These are phyloP conservation scores for Heterohyrax brucei DNA, from an alignment of 2,797 vertebrate genomes.

Conservation along the genomic window DNA sequence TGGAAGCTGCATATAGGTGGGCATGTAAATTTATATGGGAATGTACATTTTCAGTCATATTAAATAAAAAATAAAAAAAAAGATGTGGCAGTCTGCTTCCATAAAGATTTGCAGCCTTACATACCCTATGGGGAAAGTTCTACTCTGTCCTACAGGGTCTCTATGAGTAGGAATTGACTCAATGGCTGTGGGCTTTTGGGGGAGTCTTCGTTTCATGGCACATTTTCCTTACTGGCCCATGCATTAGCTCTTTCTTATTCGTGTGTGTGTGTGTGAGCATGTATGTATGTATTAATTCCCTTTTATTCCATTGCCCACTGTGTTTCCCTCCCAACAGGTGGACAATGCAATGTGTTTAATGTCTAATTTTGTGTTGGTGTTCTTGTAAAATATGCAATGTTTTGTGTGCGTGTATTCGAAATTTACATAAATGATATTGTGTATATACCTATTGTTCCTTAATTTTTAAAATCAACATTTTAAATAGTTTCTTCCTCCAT, in stretches of 20 bases:
- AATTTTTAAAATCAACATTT: background rate
- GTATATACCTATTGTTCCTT: background rate
- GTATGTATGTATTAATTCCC: background rate
- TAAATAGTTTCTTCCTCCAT: no score
- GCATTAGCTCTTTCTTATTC: background rate
- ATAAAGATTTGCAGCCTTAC: no score
- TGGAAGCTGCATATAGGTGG: no score
- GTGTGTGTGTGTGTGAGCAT: background rate
- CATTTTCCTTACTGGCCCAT: background rate
- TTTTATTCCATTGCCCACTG: slow-evolving; percentile 25
- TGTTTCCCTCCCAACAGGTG: slow-evolving; percentile 27
- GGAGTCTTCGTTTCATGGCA: background rate
- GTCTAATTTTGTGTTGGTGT: background rate
- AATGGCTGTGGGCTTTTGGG: no score
- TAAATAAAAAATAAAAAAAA: no score
- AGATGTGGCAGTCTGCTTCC: no score
- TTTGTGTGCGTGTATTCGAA: slow-evolving; percentile 19
- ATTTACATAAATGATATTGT: background rate
- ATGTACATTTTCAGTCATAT: no score
- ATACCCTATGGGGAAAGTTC: no score
- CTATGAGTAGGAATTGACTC: no score
- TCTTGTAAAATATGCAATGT: slow-evolving; percentile 1
- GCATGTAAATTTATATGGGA: no score
- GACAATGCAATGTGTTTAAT: background rate
- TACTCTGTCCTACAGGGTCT: no score